Evolutionary conservation across 2,888 invertebrate species (phyloP).

Genomic region (Leuctra nigra): DNA sequence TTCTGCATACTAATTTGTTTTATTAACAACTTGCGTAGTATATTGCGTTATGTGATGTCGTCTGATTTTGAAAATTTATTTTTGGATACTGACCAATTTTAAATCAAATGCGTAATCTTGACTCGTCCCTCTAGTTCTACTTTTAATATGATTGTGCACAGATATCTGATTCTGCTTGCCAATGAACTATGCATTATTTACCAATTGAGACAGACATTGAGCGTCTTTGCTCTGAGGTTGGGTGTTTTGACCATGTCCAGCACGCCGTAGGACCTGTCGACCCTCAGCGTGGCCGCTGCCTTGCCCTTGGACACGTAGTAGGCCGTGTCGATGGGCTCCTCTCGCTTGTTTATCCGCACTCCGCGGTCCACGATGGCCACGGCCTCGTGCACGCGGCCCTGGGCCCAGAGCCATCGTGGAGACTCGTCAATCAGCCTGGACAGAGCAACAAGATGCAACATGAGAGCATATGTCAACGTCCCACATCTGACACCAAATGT

Average conservation of each 20-base stretch:
- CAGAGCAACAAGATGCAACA: too few species aligned
- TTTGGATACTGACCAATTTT: too few species aligned
- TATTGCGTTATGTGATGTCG: too few species aligned
- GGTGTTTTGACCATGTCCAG: conserved; percentile 74
- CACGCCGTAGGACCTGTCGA: conserved; percentile 50
- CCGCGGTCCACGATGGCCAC: conserved; percentile 67
- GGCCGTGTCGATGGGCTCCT: conserved; percentile 51
- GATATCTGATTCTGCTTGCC: background rate
- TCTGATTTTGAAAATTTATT: too few species aligned
- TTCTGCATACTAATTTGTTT: too few species aligned
- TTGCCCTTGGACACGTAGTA: conserved; percentile 57
- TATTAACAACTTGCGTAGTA: too few species aligned
- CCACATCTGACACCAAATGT: too few species aligned
- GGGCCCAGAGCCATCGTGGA: conserved; percentile 82
- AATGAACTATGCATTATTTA: conserved; percentile 26
- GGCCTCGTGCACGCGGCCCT: conserved; percentile 66
- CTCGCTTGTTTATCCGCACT: conserved; percentile 63
- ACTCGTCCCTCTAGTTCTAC: too few species aligned
- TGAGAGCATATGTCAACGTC: too few species aligned
- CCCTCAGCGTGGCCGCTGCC: conserved; percentile 43
- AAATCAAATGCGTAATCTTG: too few species aligned
- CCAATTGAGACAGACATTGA: conserved; percentile 79
- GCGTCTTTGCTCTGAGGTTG: conserved; percentile 66
- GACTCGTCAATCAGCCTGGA: conserved; percentile 82
- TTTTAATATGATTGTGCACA: too few species aligned